A percentile compares a stretch with the other conserved stretches of the same genome.
These are phyloP conservation scores for Ips nitidus DNA, from an alignment of 1,140 invertebrate genomes.

Conservation along the genomic window DNA sequence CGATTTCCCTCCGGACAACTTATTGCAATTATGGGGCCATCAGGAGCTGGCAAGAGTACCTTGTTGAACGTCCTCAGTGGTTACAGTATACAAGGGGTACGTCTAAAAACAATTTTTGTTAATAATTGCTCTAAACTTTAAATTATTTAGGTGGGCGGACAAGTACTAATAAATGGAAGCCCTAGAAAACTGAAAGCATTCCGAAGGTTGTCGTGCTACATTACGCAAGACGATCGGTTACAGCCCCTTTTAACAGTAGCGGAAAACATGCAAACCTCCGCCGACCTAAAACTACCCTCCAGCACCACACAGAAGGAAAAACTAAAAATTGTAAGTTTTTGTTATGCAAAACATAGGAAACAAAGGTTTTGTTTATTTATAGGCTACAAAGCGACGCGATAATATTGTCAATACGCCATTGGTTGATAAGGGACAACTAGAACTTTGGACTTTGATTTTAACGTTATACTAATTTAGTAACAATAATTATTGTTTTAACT, in stretches of 20 bases:
- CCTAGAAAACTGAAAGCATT: conserved; percentile 74
- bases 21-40: conserved; percentile 86
- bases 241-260: conserved; percentile 80
- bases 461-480: neutral
- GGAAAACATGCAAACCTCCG: conserved; percentile 84
- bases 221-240: conserved; percentile 87
- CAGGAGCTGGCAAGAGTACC: conserved; percentile 85
- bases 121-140: neutral
- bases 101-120: neutral
- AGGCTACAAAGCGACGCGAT: neutral
- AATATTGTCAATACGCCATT: neutral
- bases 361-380: neutral
- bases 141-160: conserved; percentile 49
- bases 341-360: neutral
- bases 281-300: conserved; percentile 80
- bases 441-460: conserved; percentile 20
- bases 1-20: conserved; percentile 74
- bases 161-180: conserved; percentile 67
- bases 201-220: conserved; percentile 84
- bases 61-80: conserved; percentile 75
- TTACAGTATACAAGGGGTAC: conserved; percentile 61
- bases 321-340: conserved; percentile 63
- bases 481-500: neutral
- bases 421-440: neutral
- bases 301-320: conserved; percentile 65